Percentiles rank a stretch among this genome's conserved stretches.
These are phyloP conservation scores for Malurus leucopterus DNA, from an alignment of 2,797 vertebrate genomes.

Conservation along the genomic window DNA sequence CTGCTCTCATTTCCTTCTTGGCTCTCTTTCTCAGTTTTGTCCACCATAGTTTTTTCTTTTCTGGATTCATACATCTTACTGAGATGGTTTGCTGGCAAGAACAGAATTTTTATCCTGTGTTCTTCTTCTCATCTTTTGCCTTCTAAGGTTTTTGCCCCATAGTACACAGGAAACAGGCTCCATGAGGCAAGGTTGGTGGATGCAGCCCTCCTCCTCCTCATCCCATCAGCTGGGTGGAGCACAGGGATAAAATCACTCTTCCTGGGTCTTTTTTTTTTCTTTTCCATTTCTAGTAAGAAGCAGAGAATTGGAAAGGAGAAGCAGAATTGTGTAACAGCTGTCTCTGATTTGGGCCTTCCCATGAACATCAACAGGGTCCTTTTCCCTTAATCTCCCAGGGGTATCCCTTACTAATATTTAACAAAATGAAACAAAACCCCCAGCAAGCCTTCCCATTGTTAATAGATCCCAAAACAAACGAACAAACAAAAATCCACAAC, in stretches of 20 bases:
- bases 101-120: background rate
- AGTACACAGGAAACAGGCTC: background rate
- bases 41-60: fast-evolving
- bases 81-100: background rate
- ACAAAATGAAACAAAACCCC: background rate
- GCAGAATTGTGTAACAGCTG: background rate
- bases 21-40: background rate
- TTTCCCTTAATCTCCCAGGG: background rate
- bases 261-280: background rate
- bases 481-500: background rate
- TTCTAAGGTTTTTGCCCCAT: background rate
- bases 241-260: background rate
- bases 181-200: background rate
- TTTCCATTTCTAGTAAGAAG: background rate
- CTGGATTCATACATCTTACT: background rate
- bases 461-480: background rate
- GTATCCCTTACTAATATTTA: background rate
- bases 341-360: background rate
- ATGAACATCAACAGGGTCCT: background rate
- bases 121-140: background rate
- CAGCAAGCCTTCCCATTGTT: background rate
- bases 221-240: background rate
- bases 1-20: background rate
- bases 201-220: background rate
- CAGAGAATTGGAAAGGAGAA: background rate